These are phyloP conservation scores for Lasioglossum oenotherae DNA, from an alignment of 2,888 invertebrate genomes.

Conservation along the genomic window DNA sequence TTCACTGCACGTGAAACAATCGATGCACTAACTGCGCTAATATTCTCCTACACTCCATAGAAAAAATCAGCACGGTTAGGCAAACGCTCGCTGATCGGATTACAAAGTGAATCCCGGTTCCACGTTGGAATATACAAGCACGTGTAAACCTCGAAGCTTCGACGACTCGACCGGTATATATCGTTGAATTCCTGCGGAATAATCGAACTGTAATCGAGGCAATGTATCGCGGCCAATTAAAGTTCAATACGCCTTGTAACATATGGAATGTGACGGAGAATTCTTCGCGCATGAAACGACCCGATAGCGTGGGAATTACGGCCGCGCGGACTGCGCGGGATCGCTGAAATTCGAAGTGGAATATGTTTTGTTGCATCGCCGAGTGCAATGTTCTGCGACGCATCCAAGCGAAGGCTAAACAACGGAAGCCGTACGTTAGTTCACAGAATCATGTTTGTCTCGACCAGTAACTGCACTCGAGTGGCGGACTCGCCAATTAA, in stretches of 20 bases:
- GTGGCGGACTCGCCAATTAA: conserved; percentile 30
- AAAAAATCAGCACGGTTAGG: not conserved
- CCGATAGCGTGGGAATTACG: not conserved
- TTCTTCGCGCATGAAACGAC: conserved; percentile 13
- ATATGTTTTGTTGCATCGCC: not conserved
- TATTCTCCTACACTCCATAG: not conserved
- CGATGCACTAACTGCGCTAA: not conserved
- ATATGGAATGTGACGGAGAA: conserved; percentile 6
- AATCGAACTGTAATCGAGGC: conserved; percentile 45
- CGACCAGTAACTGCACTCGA: not conserved
- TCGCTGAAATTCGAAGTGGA: conserved; percentile 13
- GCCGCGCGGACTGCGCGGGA: not conserved
- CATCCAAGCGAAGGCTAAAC: not conserved
- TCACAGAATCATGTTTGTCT: conserved; percentile 46
- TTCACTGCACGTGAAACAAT: no score
- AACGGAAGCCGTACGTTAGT: not conserved
- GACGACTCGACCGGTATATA: conserved; percentile 28
- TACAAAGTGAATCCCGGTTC: conserved; percentile 42
- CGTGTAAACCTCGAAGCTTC: conserved; percentile 36
- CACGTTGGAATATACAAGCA: conserved; percentile 41
- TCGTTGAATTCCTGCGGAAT: conserved; percentile 35
- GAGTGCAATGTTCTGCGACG: not conserved
- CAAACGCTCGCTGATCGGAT: conserved; percentile 42
- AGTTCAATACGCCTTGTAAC: conserved; percentile 30
- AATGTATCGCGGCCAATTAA: conserved; percentile 32